Percentiles rank a stretch among this genome's conserved stretches.
Conservation (phyloP, 2,888 invertebrate genomes). For the Exocentrus adspersus region DNA sequence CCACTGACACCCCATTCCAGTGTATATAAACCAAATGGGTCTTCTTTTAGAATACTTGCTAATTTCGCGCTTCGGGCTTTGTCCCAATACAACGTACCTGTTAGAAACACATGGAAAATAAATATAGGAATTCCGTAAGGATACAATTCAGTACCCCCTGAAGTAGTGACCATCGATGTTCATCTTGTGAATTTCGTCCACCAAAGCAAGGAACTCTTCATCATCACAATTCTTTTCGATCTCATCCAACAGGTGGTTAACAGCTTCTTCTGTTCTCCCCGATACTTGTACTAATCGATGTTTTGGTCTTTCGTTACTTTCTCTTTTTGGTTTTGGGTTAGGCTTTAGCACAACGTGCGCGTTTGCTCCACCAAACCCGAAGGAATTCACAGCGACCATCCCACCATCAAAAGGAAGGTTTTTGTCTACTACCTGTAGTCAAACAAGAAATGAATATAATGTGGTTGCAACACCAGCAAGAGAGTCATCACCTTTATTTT, state of each 20-base stretch:
- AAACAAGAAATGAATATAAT: no score
- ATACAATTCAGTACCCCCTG: conserved; percentile 85
- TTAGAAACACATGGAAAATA: conserved; percentile 7
- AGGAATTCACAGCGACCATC: conserved; percentile 70
- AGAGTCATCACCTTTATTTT: conserved; percentile 63
- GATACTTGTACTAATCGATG: conserved; percentile 64
- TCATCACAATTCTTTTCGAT: conserved; percentile 70
- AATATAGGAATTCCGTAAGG: no score
- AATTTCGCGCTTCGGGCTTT: conserved; percentile 33
- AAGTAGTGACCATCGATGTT: conserved; percentile 77
- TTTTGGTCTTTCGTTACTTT: conserved; percentile 37
- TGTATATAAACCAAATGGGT: conserved; percentile 74
- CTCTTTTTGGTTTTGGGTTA: conserved; percentile 52
- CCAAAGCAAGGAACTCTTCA: conserved; percentile 75
- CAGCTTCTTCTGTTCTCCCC: conserved; percentile 81
- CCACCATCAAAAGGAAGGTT: conserved; percentile 66
- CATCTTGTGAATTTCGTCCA: conserved; percentile 75
- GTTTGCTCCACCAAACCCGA: conserved; percentile 74
- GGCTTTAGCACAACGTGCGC: conserved; percentile 65
- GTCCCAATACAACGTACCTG: conserved; percentile 41
- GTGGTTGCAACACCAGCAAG: no score
- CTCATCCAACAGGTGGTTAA: conserved; percentile 70
- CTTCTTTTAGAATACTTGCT: conserved; percentile 40
- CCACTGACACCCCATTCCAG: conserved; percentile 78
- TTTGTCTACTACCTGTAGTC: conserved; percentile 61